These are phyloP conservation scores for Rhaphigaster nebulosa DNA, from an alignment of 2,888 invertebrate species.

Conservation along the genomic window DNA sequence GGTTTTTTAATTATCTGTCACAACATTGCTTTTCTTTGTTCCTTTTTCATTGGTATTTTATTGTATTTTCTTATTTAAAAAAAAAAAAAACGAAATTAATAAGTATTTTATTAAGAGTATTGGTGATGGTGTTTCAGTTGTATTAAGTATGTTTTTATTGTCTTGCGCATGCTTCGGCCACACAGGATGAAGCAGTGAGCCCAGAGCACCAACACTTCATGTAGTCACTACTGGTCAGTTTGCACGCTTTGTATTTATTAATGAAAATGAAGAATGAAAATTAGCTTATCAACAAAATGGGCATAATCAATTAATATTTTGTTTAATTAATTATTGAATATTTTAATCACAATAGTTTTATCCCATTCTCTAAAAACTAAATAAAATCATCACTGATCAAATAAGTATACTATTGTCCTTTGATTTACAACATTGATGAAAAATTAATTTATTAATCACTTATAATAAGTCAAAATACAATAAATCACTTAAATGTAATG, in stretches of 20 bases:
- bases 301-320: not conserved
- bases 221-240: conserved; percentile 62
- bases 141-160: conserved; percentile 56
- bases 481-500: not conserved
- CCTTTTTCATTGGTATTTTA: not conserved
- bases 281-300: not conserved
- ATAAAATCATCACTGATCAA: not conserved
- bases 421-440: not conserved
- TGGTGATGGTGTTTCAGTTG: conserved; percentile 14
- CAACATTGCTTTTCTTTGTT: not conserved
- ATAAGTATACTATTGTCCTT: not conserved
- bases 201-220: conserved; percentile 66
- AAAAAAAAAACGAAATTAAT: not conserved
- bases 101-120: not conserved
- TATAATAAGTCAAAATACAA: not conserved
- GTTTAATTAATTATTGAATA: not conserved
- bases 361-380: not conserved
- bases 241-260: conserved; percentile 56
- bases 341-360: not conserved
- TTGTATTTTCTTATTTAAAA: not conserved
- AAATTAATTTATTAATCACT: not conserved
- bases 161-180: conserved; percentile 63
- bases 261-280: conserved; percentile 15
- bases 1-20: not conserved
- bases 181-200: conserved; percentile 65